phyloP scores from a whole-genome alignment of 2,888 invertebrate species.

The Ceriagrion tenellum region DNA sequence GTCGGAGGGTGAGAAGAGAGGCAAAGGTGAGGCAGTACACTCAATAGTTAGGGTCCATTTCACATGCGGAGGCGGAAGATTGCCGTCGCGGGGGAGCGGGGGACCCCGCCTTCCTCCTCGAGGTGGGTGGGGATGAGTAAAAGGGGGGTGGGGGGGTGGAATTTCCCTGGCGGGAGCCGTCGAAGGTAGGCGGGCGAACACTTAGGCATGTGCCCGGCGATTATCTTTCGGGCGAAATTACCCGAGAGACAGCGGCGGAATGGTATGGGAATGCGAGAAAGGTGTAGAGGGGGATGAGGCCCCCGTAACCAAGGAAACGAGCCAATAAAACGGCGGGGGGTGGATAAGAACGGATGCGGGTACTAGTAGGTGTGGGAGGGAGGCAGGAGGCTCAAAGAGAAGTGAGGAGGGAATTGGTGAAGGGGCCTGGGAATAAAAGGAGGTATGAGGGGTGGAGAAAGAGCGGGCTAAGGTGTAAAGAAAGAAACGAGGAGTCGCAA shows the following conservation, averaged over 20 bases:
- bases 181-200: neutral
- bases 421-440: neutral
- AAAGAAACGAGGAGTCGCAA: slow-evolving; percentile 23
- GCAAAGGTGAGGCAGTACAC: neutral
- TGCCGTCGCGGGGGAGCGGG: too few species aligned
- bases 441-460: neutral
- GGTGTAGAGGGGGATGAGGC: neutral
- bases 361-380: neutral
- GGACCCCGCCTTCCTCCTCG: too few species aligned
- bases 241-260: neutral
- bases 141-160: too few species aligned
- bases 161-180: neutral
- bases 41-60: too few species aligned
- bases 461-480: neutral
- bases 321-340: slow-evolving; percentile 26
- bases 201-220: slow-evolving; percentile 3
- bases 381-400: neutral
- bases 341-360: neutral
- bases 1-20: neutral
- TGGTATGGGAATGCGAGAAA: neutral
- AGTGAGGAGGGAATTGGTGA: neutral
- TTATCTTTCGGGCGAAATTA: neutral
- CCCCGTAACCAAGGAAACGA: slow-evolving; percentile 36
- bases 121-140: too few species aligned
- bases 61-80: too few species aligned